These are phyloP conservation scores for Sepiola atlantica DNA, from an alignment of 2,888 invertebrate species.

Conservation along the genomic window DNA sequence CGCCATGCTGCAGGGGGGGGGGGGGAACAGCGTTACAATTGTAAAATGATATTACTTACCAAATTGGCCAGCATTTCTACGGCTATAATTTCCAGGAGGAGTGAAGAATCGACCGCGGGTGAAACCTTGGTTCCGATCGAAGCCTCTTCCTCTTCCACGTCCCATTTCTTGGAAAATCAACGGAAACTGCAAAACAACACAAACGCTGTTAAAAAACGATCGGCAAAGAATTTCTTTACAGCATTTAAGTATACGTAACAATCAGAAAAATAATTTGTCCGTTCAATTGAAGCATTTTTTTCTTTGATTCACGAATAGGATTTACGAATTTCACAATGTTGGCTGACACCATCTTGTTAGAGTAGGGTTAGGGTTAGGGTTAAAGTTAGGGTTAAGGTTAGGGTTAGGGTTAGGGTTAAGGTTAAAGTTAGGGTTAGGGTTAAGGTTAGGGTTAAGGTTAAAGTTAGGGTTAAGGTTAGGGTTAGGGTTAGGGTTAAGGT, in stretches of 20 bases:
- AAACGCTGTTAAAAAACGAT: background rate
- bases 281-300: no score
- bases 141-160: constrained; percentile 56
- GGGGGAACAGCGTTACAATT: background rate
- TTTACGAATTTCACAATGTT: no score
- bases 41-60: constrained; percentile 44
- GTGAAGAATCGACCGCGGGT: constrained; percentile 65
- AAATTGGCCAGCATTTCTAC: constrained; percentile 54
- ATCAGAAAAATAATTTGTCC: background rate
- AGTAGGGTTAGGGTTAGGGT: no score
- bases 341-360: no score
- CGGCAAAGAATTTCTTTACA: background rate
- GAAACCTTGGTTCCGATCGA: constrained; percentile 58
- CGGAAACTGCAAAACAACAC: background rate
- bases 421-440: no score
- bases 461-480: no score
- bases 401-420: no score
- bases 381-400: no score
- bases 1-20: no score
- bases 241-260: background rate
- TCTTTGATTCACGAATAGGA: no score
- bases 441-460: no score
- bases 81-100: constrained; percentile 67
- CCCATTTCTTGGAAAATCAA: constrained; percentile 56
- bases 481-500: no score